phyloP scores from a whole-genome alignment of 2,113 vertebrate genomes.

The Paramisgurnus dabryanus region DNA sequence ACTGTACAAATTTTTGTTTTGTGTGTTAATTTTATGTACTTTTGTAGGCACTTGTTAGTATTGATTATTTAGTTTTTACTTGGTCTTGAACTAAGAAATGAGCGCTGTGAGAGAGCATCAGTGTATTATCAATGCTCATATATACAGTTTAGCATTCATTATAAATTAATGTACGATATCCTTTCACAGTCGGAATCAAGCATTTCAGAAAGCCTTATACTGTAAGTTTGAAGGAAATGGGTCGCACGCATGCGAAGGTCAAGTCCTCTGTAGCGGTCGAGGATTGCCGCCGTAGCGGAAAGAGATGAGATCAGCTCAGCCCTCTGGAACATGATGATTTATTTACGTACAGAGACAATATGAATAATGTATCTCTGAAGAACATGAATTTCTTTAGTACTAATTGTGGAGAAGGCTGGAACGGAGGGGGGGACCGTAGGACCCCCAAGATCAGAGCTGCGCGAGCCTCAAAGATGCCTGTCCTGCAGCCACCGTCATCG shows the following conservation, averaged over 20 bases:
- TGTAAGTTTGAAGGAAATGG: conserved; percentile 46
- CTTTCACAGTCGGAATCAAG: too few relatives aligned
- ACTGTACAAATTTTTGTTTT: too few relatives aligned
- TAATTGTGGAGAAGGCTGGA: conserved; percentile 91
- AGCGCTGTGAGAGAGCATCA: conserved; percentile 7
- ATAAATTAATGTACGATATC: too few relatives aligned
- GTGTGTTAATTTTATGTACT: too few relatives aligned
- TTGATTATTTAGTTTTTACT: too few relatives aligned
- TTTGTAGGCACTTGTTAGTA: too few relatives aligned
- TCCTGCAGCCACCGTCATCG: conserved; percentile 92
- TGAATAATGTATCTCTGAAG: conserved; percentile 88
- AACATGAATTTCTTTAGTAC: conserved; percentile 85
- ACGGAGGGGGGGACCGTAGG: conserved; percentile 79
- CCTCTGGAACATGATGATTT: conserved; percentile 84
- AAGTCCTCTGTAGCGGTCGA: conserved; percentile 48
- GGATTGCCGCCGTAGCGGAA: conserved; percentile 33
- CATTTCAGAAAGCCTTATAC: too few relatives aligned
- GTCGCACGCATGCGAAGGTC: conserved; percentile 66
- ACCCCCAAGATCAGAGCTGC: conserved; percentile 91
- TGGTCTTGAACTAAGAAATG: background rate
- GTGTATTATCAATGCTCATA: too few relatives aligned
- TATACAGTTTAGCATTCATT: too few relatives aligned
- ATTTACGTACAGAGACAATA: conserved; percentile 84
- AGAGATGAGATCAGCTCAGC: conserved; percentile 75
- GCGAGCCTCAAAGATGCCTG: conserved; percentile 87